Evolutionary conservation across 2,888 invertebrate genomes (phyloP), one percentile per base, ranked within the genome.

Genomic region (Lasioglossum figueresi): DNA sequence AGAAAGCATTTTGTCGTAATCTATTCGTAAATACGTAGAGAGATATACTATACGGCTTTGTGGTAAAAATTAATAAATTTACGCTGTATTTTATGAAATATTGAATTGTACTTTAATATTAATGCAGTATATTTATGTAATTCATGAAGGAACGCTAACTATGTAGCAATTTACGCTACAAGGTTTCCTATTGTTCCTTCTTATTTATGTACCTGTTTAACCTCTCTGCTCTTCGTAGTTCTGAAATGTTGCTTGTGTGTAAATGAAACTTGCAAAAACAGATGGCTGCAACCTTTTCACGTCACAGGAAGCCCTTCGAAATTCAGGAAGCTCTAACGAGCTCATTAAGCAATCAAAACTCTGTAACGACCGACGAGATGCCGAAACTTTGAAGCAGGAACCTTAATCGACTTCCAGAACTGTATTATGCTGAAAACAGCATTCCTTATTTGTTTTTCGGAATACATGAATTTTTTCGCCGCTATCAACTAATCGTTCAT

Each of bases 281-380:
- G n/a, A 73, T 16, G 56, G 23, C 14, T 48, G 40, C 10, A 68
- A 76, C 40, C 66, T 52, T 74, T 84, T 79, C 73, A 76, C n/a
- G 76, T 83, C 74, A 45, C 76, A 70, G 73, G 76, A 63, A 85
- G 59, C 48, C 72, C 52, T 76, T 77, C 73, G 37, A 77, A 83
- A 79, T 85, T 83, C 85, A 77, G 76, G 70, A 82, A 86, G 79
- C 77, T 82, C 82, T 79, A 86, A 86, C 77, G 79, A 82, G 86
- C 85, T 86, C 86, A 79, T 85, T 86, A 86, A 82, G 80, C 79
- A 85, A 86, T 84, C 86, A 82, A 84, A 86, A 82, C 82, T 81
- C 79, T 70, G 78, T 71, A 79, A 86, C 79, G 85, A 79, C 71
- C 84, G 76, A 14, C 68, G 63, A 83, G 76, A 83, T 74, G 85